These are phyloP conservation scores for Dysidea cf. avara DNA, from an alignment of 37 sponge, comb jelly and placozoan genomes.

Conservation along the genomic window DNA sequence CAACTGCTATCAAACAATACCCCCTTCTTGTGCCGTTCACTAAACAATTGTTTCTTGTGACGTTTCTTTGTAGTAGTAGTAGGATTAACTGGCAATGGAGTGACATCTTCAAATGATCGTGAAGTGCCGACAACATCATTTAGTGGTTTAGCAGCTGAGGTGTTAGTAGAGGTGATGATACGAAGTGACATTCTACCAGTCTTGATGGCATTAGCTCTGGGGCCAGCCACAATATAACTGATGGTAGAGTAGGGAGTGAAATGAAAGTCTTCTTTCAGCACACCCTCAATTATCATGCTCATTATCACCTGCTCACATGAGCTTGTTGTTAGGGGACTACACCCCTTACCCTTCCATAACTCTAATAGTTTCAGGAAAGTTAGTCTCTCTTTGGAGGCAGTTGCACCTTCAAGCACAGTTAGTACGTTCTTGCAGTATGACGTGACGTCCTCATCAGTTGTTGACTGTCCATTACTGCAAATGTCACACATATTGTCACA, in stretches of 20 bases:
- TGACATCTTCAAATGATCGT: too few relatives aligned
- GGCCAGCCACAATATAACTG: constrained; percentile 63
- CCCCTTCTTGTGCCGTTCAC: too few relatives aligned
- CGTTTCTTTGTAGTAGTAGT: too few relatives aligned
- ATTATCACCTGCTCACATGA: constrained; percentile 60
- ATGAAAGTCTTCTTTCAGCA: constrained; percentile 89
- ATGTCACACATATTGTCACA: constrained; percentile 74
- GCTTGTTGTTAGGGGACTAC: neutral
- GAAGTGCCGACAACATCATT: too few relatives aligned
- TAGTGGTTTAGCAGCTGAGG: too few relatives aligned
- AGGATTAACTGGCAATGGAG: too few relatives aligned
- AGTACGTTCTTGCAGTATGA: constrained; percentile 39
- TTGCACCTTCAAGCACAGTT: constrained; percentile 27
- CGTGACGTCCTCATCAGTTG: constrained; percentile 37
- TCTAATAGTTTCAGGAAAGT: constrained; percentile 67
- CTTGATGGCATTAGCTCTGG: constrained; percentile 43
- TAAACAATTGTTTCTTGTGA: too few relatives aligned
- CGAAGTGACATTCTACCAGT: constrained; percentile 11
- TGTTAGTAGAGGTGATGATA: too few relatives aligned
- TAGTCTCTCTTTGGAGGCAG: constrained; percentile 32
- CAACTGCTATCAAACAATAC: too few relatives aligned
- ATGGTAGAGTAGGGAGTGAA: constrained; percentile 88
- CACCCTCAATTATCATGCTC: constrained; percentile 51
- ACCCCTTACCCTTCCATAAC: constrained; percentile 29
- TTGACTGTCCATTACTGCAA: constrained; percentile 4